Evolutionary conservation across 2,888 invertebrate genomes (phyloP).

Genomic region (Pomacea canaliculata): DNA sequence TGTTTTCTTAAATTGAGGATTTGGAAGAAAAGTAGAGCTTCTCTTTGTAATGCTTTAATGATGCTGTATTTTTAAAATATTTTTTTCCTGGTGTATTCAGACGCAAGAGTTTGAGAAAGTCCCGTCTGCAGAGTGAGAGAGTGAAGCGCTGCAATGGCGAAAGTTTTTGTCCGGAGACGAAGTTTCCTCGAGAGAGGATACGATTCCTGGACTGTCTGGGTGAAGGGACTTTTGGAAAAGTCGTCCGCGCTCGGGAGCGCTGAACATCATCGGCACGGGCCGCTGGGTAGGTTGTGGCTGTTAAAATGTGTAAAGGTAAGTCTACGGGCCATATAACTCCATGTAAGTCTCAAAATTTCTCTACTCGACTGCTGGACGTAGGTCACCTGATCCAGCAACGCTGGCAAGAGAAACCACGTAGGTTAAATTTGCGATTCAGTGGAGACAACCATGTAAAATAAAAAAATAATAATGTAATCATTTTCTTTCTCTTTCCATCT

Average conservation of each 20-base stretch:
- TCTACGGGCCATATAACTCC: background rate
- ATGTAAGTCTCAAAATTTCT: too few relatives aligned
- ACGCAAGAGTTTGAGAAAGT: slow-evolving; percentile 3
- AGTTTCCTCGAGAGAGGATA: slow-evolving; percentile 89
- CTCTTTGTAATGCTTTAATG: too few relatives aligned
- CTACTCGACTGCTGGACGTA: too few relatives aligned
- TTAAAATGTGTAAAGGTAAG: slow-evolving; percentile 82
- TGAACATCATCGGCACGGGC: slow-evolving; percentile 83
- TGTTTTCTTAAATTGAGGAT: too few relatives aligned
- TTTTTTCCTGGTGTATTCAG: background rate
- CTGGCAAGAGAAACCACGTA: too few relatives aligned
- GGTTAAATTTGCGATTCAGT: too few relatives aligned
- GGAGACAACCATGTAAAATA: too few relatives aligned
- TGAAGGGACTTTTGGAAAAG: slow-evolving; percentile 95
- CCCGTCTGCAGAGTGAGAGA: background rate
- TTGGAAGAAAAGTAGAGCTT: too few relatives aligned
- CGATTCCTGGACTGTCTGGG: slow-evolving; percentile 92
- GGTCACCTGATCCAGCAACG: too few relatives aligned
- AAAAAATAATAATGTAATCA: too few relatives aligned
- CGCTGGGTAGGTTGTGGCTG: slow-evolving; percentile 87
- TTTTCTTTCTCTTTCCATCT: too few relatives aligned
- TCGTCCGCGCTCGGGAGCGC: slow-evolving; percentile 91
- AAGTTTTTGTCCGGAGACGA: slow-evolving; percentile 74
- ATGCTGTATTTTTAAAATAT: too few relatives aligned
- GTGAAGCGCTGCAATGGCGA: background rate